A percentile compares a stretch with the other conserved stretches of the same genome.
Evolutionary conservation across 2,113 vertebrate genomes (phyloP).

Genomic region (Ailuropoda melanoleuca): DNA sequence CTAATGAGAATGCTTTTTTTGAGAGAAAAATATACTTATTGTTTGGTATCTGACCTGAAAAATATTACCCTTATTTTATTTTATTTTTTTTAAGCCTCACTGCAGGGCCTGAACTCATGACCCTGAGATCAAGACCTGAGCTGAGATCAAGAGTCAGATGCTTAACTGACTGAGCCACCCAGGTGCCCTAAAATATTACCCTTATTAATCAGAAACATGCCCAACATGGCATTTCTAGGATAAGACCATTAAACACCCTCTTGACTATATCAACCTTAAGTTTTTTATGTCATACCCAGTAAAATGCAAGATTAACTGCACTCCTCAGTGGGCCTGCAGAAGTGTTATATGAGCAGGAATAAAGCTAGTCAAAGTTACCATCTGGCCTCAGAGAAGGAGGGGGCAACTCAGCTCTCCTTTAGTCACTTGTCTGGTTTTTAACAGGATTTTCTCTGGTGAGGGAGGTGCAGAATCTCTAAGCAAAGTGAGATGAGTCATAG

Average conservation of each 20-base stretch:
- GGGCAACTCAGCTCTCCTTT: neutral
- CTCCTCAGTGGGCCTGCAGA: neutral
- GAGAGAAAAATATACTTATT: slow-evolving; percentile 1
- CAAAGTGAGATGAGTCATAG: neutral
- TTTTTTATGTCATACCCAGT: neutral
- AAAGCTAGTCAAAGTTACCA: neutral
- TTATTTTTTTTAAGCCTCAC: too few relatives aligned
- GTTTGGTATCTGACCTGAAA: slow-evolving; percentile 32
- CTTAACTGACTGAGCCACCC: too few relatives aligned
- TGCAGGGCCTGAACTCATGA: too few relatives aligned
- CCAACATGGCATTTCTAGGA: neutral
- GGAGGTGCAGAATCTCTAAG: neutral
- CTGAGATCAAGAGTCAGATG: too few relatives aligned
- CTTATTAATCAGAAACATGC: neutral
- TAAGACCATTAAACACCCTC: neutral
- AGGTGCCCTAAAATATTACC: neutral
- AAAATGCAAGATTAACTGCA: neutral
- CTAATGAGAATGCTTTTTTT: neutral
- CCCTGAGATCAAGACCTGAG: too few relatives aligned
- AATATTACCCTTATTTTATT: neutral
- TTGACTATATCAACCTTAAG: neutral
- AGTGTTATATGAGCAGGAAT: neutral
- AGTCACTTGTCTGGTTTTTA: neutral
- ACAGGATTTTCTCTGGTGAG: neutral
- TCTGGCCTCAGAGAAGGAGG: neutral